Base-by-base conservation (phyloP, 2,888 invertebrate species). In the Bibio marci region DNA sequence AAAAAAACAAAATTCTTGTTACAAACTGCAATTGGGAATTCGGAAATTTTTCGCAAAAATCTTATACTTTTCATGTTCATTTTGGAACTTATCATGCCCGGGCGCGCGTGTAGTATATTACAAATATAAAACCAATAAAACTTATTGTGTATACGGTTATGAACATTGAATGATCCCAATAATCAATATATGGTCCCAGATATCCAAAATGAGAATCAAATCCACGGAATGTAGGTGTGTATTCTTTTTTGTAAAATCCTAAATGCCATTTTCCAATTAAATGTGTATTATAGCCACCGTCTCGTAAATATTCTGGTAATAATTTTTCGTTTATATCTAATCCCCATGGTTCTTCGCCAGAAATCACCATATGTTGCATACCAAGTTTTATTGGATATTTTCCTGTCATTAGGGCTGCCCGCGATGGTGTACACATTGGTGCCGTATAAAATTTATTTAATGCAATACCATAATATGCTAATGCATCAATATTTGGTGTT, bases 231-330 rank as follows among this genome's bases (percentile, higher is more conserved):
- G 70, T 71, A 2, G 87, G 87, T 6, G 80, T 72, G 52, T 64
- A 65, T 3, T 49, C 47, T 2, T 53, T 52, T 38, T 68, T 66
- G 45, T 73, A 77, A 65, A 77, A 83, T 2, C 91, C 91, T 42
- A 91, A 69, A 56, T 83, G 80, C 91, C 91, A 92, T 65, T 92
- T 92, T 17, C 92, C 92, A 10, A 92, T 71, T 22, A 86, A 67
- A 55, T 85, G 78, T 0, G 87, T 87, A 7, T 65, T 59, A 59
- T 91, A 92, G 1, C 83, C 86, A 39, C 83, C 64, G 44, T 77
- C 70, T 49, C 66, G 65, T 41, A 74, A 62, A 51, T 71, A 66
- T 49, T 81, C 67, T 0, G 88, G 80, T 47, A 88, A 59, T 2
- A 83, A 59, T 43, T 70, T 76, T 44, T 75, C 72, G 30, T 70